Percentiles rank a stretch among this genome's conserved stretches.
phyloP scores from a whole-genome alignment of 2,888 invertebrate genomes.

The Tholera decimalis region DNA sequence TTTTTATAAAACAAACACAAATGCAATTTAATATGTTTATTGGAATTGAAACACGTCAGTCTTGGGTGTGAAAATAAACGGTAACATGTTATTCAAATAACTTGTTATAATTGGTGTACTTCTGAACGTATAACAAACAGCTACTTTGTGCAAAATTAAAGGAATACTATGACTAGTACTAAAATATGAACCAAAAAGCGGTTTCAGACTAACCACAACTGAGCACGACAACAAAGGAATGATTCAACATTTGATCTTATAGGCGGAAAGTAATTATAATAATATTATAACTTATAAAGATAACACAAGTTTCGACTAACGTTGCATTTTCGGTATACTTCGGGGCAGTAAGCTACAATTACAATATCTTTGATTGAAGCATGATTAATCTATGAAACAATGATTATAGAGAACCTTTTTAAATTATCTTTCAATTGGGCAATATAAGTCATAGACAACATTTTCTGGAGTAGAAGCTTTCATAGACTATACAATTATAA shows the following conservation, averaged over 20 bases:
- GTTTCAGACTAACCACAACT: constrained; percentile 25
- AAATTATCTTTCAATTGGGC: not conserved
- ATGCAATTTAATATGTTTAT: constrained; percentile 54
- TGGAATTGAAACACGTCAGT: constrained; percentile 60
- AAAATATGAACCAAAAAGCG: constrained; percentile 40
- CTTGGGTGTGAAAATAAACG: constrained; percentile 40
- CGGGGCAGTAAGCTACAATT: constrained; percentile 16
- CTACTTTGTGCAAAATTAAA: constrained; percentile 2
- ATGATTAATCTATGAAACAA: constrained; percentile 4
- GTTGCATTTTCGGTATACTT: constrained; percentile 3
- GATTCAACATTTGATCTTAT: constrained; percentile 58
- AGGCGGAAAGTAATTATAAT: constrained; percentile 59
- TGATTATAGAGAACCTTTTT: constrained; percentile 5
- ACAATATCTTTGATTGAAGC: constrained; percentile 13
- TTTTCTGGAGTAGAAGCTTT: too few relatives aligned
- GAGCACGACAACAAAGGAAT: constrained; percentile 58
- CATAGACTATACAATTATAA: too few relatives aligned
- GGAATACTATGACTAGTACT: constrained; percentile 39
- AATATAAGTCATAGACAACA: too few relatives aligned
- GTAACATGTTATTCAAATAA: constrained; percentile 23
- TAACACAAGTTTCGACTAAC: constrained; percentile 24
- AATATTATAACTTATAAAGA: too few relatives aligned
- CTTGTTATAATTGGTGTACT: constrained; percentile 32
- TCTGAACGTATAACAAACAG: constrained; percentile 36
- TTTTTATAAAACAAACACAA: constrained; percentile 39